Evolutionary conservation across 1,140 invertebrate species (phyloP), one percentile per base, ranked within the genome.

Genomic region (Zaprionus nigranus): DNA sequence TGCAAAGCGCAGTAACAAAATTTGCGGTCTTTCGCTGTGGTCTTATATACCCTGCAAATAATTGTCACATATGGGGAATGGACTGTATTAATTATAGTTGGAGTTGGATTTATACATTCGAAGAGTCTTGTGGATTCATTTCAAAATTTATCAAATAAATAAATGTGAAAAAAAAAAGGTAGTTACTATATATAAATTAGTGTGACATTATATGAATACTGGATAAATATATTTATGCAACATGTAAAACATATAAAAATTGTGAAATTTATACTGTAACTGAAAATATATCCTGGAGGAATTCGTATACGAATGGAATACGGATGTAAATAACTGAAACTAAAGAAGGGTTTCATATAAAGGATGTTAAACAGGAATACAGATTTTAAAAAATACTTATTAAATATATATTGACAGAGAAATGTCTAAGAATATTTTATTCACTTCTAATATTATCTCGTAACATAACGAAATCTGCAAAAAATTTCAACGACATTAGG

Each of bases 1-100:
- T 63, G 58, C 61, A 71, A 59, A 63, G 30, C 40, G 74, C 30
- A 78, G 56, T 69, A 63, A 54, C 63, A 67, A 57, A 53, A 54
- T 73, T 79, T 70, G 57, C 20, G 54, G 79, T 53, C 40, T 54
- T 64, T 74, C 46, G 73, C 61, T 65, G 68, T 67, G 74, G 81
- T 56, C 61, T 36, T 7, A 56, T 2, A 61, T 68, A 67, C 65
- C 64, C 71, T 74, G 20, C 12, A 67, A 43, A 53, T 30, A 30
- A 51, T 38, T n/a, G 12, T 24, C 34, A 7, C 13, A 26, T n/a
- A 1, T 30, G 22, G 12, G 15, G n/a, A 24, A 30, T 22, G 15
- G 13, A 22, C 22, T 28, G 15, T 15, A 30, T 5, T 24, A 51
- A 51, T 51, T 22, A 24, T 11, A 51, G 11, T 22, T 51, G 22